These are phyloP conservation scores for Sander lucioperca DNA, from an alignment of 2,113 vertebrate species.

Conservation along the genomic window DNA sequence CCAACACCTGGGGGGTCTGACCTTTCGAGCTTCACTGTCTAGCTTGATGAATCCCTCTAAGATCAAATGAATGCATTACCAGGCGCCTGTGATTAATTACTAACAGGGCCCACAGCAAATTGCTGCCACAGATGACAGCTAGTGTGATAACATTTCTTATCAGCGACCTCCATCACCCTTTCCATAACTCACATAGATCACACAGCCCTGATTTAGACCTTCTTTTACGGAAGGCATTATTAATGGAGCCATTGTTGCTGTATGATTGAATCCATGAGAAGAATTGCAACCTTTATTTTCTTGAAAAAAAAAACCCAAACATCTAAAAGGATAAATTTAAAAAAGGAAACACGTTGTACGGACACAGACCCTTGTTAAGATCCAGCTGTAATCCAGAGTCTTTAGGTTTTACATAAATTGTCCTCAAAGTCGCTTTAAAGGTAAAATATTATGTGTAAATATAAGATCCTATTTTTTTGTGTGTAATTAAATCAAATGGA, in stretches of 20 bases:
- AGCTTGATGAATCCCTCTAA: conserved; percentile 32
- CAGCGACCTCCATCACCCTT: conserved; percentile 55
- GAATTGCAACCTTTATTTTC: neutral
- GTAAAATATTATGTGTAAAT: neutral
- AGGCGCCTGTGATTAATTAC: conserved; percentile 76
- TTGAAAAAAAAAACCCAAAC: no score
- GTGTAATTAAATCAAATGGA: neutral
- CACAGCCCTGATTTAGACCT: conserved; percentile 35
- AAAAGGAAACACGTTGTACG: neutral
- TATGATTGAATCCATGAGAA: conserved; percentile 15
- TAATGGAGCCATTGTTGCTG: conserved; percentile 35
- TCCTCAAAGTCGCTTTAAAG: neutral
- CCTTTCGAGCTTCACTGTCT: conserved; percentile 71
- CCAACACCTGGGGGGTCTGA: conserved; percentile 53
- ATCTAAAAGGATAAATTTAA: neutral
- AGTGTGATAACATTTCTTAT: conserved; percentile 70
- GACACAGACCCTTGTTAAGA: neutral
- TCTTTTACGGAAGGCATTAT: conserved; percentile 28
- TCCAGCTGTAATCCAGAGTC: neutral
- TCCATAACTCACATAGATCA: conserved; percentile 52
- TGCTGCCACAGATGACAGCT: conserved; percentile 67
- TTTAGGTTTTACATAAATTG: neutral
- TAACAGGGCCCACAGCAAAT: conserved; percentile 51
- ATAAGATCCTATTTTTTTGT: neutral
- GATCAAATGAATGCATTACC: conserved; percentile 63